Base-by-base conservation (phyloP, 2,797 vertebrate genomes). In the Gambusia yucatana region DNA sequence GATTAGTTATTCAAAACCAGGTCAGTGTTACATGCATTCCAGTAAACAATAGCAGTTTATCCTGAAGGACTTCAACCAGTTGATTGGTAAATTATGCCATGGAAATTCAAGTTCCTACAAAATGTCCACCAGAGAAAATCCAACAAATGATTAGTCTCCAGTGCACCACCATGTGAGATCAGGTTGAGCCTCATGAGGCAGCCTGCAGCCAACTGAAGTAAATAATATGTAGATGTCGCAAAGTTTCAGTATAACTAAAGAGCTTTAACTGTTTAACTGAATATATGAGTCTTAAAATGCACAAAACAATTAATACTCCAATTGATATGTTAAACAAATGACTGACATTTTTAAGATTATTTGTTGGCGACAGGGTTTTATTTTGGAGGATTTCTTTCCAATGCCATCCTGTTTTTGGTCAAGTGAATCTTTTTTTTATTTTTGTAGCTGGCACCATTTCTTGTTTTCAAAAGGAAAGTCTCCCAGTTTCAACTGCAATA, bases 1-100 rank as follows among this genome's bases (percentile, higher is more conserved):
- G 72, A 73, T 73, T 50, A 72, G 71, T 33, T 50, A 17, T 36
- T 52, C 20, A 52, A 73, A 73, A 73, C 25, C 36, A 39, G 72
- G 72, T 33, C 71, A 48, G 46, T 48, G 46, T 52, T 52, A n/a
- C 33, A 52, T 73, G 33, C 33, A 36, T 47, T 52, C 10, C 28
- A 73, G 48, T 2, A 52, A 73, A 73, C 30, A 13, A 36, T 4
- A 72, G 44, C 46, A 72, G 30, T 52, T 52, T 39, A 43, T 69
- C 41, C 5, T 43, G 41, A 44, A 69, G 65, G 39, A 39, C 33
- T 39, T 36, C 11, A 73, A 14, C 4, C 72, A 25, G 48, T 13
- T 39, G 47, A 25, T 39, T 22, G 39, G 72, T 2, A 73, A 73
- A 25, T 22, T 25, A 52, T 13, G 39, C 65, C 65, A 39, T 22